phyloP scores from a whole-genome alignment of 1,140 invertebrate species.

The Pseudomyrmex cubaensis region DNA sequence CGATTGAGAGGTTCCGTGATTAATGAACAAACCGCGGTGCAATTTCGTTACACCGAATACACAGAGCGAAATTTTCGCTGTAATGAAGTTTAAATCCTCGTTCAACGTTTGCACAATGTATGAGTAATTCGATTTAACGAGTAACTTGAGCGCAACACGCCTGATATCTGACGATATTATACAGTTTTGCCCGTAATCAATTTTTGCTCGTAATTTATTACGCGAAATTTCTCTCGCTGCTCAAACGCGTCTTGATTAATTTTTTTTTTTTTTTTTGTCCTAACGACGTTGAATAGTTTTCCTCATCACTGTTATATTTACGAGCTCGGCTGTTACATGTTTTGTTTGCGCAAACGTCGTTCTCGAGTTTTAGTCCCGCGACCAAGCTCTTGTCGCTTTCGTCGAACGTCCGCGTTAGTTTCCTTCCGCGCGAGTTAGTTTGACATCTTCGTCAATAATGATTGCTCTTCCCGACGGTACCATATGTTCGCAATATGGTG shows the following conservation, averaged over 20 bases:
- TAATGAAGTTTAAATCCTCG: constrained; percentile 55
- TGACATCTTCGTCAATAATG: constrained; percentile 64
- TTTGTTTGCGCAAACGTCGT: neutral
- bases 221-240: too few relatives aligned
- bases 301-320: neutral
- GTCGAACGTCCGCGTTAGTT: constrained; percentile 61
- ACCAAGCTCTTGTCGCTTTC: constrained; percentile 64
- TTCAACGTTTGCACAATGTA: constrained; percentile 49
- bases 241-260: too few relatives aligned
- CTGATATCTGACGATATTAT: neutral
- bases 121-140: constrained; percentile 43
- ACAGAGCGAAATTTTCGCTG: constrained; percentile 44
- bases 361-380: neutral
- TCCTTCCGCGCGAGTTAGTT: constrained; percentile 27
- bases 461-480: constrained; percentile 57
- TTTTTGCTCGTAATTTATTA: neutral
- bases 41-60: constrained; percentile 49
- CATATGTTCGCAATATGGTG: constrained; percentile 63
- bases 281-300: neutral
- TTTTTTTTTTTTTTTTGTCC: too few relatives aligned
- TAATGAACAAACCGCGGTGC: constrained; percentile 54
- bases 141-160: constrained; percentile 18
- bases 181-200: neutral
- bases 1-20: constrained; percentile 33
- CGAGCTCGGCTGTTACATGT: neutral